Conservation (phyloP, 92 coral and sea anemone species). For the Pocillopora grandis region DNA sequence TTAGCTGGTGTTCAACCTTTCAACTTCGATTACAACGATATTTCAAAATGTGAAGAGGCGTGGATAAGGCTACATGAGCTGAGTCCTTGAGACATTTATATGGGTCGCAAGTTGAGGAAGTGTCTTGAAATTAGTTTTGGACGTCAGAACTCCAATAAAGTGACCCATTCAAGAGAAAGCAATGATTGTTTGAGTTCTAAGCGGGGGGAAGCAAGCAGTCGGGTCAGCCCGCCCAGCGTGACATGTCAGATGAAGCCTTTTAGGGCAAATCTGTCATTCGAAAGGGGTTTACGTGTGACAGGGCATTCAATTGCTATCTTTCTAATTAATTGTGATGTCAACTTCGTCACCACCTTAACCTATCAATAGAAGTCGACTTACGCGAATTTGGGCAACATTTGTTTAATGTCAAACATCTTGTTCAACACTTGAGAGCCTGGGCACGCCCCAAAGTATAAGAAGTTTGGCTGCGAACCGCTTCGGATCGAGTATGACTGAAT, state of each 20-base stretch:
- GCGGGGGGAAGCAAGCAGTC: constrained; percentile 39
- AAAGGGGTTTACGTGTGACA: constrained; percentile 86
- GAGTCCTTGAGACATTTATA: constrained; percentile 34
- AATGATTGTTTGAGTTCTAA: constrained; percentile 42
- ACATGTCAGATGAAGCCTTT: constrained; percentile 74
- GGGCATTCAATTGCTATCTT: constrained; percentile 92
- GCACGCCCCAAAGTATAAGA: constrained; percentile 87
- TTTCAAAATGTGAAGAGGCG: constrained; percentile 79
- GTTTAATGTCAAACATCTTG: constrained; percentile 98
- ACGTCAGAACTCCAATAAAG: constrained; percentile 37
- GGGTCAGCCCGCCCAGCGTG: constrained; percentile 48
- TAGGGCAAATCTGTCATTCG: constrained; percentile 75
- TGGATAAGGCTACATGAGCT: constrained; percentile 48
- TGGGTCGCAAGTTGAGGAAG: constrained; percentile 29
- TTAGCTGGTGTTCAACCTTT: constrained; percentile 63
- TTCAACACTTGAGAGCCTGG: constrained; percentile 91
- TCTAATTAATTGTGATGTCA: constrained; percentile 98
- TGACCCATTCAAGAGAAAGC: constrained; percentile 56
- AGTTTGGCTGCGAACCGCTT: constrained; percentile 62
- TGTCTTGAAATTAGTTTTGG: constrained; percentile 43
- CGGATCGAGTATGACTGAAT: constrained; percentile 82
- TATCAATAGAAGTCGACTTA: constrained; percentile 95
- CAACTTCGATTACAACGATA: constrained; percentile 84
- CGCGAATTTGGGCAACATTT: constrained; percentile 91
- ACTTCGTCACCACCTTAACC: constrained; percentile 95